A percentile compares a stretch with the other conserved stretches of the same genome.
These are phyloP conservation scores for Argopecten irradians DNA, from an alignment of 1,140 invertebrate genomes.

Conservation along the genomic window DNA sequence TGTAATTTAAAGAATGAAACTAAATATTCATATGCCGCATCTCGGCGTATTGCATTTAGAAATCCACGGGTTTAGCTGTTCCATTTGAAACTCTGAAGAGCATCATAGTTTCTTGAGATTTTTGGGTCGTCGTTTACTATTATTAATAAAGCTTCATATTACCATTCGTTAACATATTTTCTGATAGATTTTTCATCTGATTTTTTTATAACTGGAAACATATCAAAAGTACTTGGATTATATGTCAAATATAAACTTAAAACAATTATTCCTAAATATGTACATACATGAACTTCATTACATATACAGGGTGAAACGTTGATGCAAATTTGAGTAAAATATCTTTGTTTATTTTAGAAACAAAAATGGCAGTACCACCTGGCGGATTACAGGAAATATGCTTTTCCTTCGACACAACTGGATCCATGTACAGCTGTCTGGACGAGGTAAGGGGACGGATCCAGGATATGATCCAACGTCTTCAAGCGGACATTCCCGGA, in stretches of 20 bases:
- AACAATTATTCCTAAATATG: neutral
- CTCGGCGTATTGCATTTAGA: too few relatives aligned
- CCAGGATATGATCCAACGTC: conserved; percentile 67
- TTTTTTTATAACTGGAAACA: too few relatives aligned
- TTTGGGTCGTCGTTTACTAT: too few relatives aligned
- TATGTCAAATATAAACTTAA: neutral
- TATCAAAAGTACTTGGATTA: too few relatives aligned
- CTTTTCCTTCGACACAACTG: conserved; percentile 76
- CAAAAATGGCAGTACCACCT: conserved; percentile 57
- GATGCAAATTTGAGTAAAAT: neutral
- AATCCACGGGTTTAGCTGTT: too few relatives aligned
- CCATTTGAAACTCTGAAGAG: too few relatives aligned
- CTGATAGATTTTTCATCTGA: too few relatives aligned
- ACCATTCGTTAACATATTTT: too few relatives aligned
- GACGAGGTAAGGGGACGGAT: conserved; percentile 64
- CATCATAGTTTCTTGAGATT: too few relatives aligned
- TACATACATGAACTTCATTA: neutral
- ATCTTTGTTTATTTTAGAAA: neutral
- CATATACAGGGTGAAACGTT: neutral
- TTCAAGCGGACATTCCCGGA: conserved; percentile 39
- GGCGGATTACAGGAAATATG: conserved; percentile 70
- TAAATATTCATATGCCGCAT: too few relatives aligned
- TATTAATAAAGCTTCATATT: too few relatives aligned
- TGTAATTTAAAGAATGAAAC: too few relatives aligned
- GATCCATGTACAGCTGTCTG: conserved; percentile 69